phyloP scores from a whole-genome alignment of 2,888 invertebrate genomes.

The Colletes collaris region DNA sequence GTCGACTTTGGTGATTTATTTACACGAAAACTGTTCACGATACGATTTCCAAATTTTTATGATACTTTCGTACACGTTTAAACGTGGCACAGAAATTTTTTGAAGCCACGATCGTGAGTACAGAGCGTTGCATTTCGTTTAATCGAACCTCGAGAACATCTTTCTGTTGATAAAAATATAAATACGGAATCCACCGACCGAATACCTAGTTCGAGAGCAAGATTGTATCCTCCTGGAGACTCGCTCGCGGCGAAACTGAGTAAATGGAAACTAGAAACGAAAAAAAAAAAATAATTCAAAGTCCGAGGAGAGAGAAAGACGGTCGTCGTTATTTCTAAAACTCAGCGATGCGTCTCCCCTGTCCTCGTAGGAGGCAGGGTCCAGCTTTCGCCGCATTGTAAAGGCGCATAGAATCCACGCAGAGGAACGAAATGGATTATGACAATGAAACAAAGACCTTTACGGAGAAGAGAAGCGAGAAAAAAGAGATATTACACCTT shows the following conservation, averaged over 20 bases:
- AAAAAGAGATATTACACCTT: not conserved
- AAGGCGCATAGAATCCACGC: too few species aligned
- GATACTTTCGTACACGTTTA: too few species aligned
- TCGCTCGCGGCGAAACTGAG: not conserved
- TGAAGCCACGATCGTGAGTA: too few species aligned
- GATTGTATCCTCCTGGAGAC: too few species aligned
- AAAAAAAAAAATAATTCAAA: not conserved
- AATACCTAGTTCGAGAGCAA: too few species aligned
- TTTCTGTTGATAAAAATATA: not conserved
- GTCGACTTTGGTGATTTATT: too few species aligned
- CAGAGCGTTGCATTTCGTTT: too few species aligned
- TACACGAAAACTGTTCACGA: too few species aligned
- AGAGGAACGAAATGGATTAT: slow-evolving; percentile 18
- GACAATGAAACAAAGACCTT: slow-evolving; percentile 16
- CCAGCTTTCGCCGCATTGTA: too few species aligned
- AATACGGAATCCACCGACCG: not conserved
- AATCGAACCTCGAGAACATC: too few species aligned
- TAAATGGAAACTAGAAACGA: not conserved
- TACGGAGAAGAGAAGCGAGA: not conserved
- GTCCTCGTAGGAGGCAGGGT: not conserved
- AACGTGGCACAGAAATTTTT: too few species aligned
- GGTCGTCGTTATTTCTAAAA: slow-evolving; percentile 1
- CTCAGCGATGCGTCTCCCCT: not conserved
- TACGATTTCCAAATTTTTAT: too few species aligned
- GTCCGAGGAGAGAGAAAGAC: not conserved